These are phyloP conservation scores for Pungitius pungitius DNA, from an alignment of 2,113 vertebrate species.

Conservation along the genomic window DNA sequence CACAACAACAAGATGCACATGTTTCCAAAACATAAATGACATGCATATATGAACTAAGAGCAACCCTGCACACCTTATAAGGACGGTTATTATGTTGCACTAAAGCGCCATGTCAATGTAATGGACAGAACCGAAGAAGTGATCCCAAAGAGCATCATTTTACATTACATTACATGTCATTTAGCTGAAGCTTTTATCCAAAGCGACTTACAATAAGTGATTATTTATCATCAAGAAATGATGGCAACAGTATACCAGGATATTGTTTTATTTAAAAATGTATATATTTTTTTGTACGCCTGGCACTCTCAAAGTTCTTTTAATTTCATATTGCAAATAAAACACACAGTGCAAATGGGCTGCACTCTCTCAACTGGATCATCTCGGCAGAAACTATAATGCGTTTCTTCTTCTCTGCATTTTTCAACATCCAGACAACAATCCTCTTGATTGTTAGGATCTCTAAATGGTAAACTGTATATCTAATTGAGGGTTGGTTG, in stretches of 20 bases:
- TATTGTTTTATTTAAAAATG: too few species aligned
- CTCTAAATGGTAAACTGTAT: conserved; percentile 15
- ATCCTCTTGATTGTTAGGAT: conserved; percentile 48
- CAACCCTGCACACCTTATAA: not conserved
- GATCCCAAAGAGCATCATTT: too few species aligned
- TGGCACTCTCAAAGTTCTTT: too few species aligned
- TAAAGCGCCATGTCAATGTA: too few species aligned
- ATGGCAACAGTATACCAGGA: too few species aligned
- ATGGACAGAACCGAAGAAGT: too few species aligned
- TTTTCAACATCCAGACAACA: conserved; percentile 70
- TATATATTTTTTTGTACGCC: too few species aligned
- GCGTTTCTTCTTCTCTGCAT: conserved; percentile 13
- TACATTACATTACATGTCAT: too few species aligned
- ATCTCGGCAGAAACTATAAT: not conserved
- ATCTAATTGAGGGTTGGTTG: conserved; percentile 51
- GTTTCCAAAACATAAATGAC: not conserved
- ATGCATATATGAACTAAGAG: not conserved
- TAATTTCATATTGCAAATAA: not conserved
- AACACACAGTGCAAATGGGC: not conserved
- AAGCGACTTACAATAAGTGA: too few species aligned
- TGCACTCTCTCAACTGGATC: conserved; percentile 13
- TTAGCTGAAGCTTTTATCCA: too few species aligned
- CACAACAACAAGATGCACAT: not conserved
- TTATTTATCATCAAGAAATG: too few species aligned
- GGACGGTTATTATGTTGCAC: too few species aligned